A percentile compares a stretch with the other conserved stretches of the same genome.
phyloP scores from a whole-genome alignment of 2,113 vertebrate species.

The Rhodinocichla rosea region DNA sequence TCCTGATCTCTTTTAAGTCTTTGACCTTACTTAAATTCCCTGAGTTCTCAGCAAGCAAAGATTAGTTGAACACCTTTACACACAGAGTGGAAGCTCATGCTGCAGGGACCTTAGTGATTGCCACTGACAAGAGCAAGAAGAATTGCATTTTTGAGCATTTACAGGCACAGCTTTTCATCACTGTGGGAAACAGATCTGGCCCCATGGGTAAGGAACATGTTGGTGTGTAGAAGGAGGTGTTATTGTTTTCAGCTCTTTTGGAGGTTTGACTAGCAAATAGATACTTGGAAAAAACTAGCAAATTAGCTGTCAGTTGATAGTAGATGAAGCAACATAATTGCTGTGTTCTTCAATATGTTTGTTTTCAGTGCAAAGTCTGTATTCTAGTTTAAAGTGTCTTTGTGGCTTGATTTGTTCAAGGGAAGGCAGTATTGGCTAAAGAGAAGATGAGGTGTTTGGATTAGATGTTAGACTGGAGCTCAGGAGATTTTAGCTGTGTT shows the following conservation, averaged over 20 bases:
- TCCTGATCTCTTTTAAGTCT: slow-evolving; percentile 30
- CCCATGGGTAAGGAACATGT: not conserved
- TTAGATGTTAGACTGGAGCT: not conserved
- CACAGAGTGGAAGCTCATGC: not conserved
- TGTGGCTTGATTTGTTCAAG: not conserved
- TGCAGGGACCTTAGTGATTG: slow-evolving; percentile 27
- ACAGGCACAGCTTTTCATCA: slow-evolving; percentile 3
- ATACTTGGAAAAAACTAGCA: not conserved
- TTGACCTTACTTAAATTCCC: slow-evolving; percentile 41
- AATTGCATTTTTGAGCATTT: slow-evolving; percentile 43
- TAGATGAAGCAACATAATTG: not conserved
- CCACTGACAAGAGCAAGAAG: not conserved
- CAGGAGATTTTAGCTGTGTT: not conserved
- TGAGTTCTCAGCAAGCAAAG: slow-evolving; percentile 34
- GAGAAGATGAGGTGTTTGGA: not conserved
- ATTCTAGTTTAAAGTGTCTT: not conserved
- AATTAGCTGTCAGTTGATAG: not conserved
- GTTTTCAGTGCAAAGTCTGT: not conserved
- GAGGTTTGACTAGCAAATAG: slow-evolving; percentile 2
- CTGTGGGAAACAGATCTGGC: not conserved
- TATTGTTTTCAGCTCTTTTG: not conserved
- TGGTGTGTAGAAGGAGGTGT: not conserved
- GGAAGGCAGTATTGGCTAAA: not conserved
- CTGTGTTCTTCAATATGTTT: not conserved
- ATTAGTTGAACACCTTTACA: slow-evolving; percentile 54